Conservation (phyloP, 1,140 invertebrate species). For the Aculops lycopersici region DNA sequence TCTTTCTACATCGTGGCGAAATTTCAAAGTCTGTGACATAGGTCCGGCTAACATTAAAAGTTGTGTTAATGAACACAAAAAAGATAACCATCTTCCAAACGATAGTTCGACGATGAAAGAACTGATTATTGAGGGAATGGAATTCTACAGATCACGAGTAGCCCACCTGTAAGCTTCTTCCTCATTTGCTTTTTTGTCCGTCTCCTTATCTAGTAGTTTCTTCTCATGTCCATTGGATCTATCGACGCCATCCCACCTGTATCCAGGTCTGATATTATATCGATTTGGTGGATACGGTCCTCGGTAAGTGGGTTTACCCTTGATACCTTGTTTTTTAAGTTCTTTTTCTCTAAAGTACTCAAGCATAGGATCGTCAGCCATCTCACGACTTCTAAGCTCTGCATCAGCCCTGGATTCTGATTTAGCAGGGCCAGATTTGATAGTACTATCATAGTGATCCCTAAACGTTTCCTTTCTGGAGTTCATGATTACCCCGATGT, state of each 20-base stretch:
- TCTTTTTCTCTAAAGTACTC: conserved; percentile 30
- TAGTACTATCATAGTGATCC: too few relatives aligned
- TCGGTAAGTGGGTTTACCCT: conserved; percentile 27
- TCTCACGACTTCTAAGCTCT: conserved; percentile 32
- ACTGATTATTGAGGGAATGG: too few relatives aligned
- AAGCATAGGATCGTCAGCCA: conserved; percentile 71
- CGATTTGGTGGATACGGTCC: conserved; percentile 51
- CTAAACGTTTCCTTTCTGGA: too few relatives aligned
- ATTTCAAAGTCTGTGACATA: too few relatives aligned
- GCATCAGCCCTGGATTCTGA: too few relatives aligned
- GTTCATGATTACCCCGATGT: too few relatives aligned
- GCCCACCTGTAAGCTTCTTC: conserved; percentile 81
- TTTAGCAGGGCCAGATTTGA: too few relatives aligned
- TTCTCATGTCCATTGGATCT: conserved; percentile 86
- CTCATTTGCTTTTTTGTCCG: conserved; percentile 34
- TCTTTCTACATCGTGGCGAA: too few relatives aligned
- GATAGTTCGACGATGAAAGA: too few relatives aligned
- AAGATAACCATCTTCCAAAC: too few relatives aligned
- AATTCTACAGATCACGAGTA: conserved; percentile 54
- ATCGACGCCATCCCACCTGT: conserved; percentile 92
- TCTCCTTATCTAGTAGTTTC: conserved; percentile 43
- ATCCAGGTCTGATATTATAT: conserved; percentile 59
- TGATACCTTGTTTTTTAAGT: conserved; percentile 5
- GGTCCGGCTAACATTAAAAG: too few relatives aligned
- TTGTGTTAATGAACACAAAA: too few relatives aligned